Evolutionary conservation across 2,797 vertebrate species (phyloP).

Genomic region (Acropternis orthonyx): DNA sequence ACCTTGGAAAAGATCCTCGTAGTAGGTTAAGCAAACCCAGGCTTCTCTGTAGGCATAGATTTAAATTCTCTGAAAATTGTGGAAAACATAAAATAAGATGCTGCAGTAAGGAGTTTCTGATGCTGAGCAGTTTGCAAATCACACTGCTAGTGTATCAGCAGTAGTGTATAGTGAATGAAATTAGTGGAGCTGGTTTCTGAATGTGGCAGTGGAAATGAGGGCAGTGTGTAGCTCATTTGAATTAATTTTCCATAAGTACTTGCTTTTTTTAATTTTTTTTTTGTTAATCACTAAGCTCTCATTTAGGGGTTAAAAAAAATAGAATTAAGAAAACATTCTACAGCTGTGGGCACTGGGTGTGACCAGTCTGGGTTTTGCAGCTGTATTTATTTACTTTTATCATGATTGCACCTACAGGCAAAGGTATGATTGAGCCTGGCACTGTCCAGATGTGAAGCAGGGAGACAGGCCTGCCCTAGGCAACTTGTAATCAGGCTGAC

Average conservation of each 20-base stretch:
- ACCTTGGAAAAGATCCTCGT: neutral
- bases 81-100: neutral
- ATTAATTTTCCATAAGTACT: neutral
- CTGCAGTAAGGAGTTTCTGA: neutral
- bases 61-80: neutral
- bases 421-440: neutral
- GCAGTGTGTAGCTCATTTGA: neutral
- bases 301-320: neutral
- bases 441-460: slow-evolving; percentile 20
- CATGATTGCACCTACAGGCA: neutral
- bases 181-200: neutral
- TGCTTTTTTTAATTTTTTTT: neutral
- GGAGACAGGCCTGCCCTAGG: neutral
- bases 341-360: neutral
- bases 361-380: neutral
- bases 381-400: slow-evolving; percentile 37
- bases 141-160: neutral
- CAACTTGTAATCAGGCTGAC: slow-evolving; percentile 4
- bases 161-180: neutral
- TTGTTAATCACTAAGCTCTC: neutral
- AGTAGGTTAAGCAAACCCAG: neutral
- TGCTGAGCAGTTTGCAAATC: neutral
- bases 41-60: neutral
- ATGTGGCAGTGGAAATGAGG: neutral
- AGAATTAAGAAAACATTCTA: neutral